Conservation (phyloP, 2,888 invertebrate species). For the Melanostoma mellinum region DNA sequence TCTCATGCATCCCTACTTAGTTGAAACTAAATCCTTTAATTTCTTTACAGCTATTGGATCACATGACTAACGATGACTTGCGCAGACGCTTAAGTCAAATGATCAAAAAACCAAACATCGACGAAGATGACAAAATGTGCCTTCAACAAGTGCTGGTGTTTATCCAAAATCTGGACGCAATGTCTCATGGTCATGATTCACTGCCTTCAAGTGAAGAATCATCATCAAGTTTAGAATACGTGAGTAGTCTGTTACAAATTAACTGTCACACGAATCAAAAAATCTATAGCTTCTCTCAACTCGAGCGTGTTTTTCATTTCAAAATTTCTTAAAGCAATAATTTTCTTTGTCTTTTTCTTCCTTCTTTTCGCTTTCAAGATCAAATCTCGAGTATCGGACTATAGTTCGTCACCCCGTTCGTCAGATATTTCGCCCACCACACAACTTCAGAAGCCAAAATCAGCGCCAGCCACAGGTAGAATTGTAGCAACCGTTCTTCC, state of each 20-base stretch:
- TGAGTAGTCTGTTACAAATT: slow-evolving; percentile 69
- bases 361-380: slow-evolving; percentile 72
- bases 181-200: slow-evolving; percentile 80
- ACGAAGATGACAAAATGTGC: slow-evolving; percentile 85
- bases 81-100: slow-evolving; percentile 77
- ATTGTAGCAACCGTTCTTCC: slow-evolving; percentile 87
- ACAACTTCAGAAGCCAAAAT: slow-evolving; percentile 67
- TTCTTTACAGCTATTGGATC: slow-evolving; percentile 72
- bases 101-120: slow-evolving; percentile 77
- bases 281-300: slow-evolving; percentile 13
- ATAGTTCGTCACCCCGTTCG: slow-evolving; percentile 76
- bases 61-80: slow-evolving; percentile 77
- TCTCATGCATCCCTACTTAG: no score
- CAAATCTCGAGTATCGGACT: slow-evolving; percentile 78
- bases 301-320: slow-evolving; percentile 47
- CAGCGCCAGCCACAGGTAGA: slow-evolving; percentile 74
- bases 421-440: slow-evolving; percentile 74
- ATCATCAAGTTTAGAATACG: slow-evolving; percentile 83
- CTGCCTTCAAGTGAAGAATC: slow-evolving; percentile 83
- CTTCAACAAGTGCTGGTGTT: slow-evolving; percentile 85
- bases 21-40: no score
- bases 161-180: slow-evolving; percentile 85
- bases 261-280: slow-evolving; percentile 6
- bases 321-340: slow-evolving; percentile 59
- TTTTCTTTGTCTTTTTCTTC: slow-evolving; percentile 44